Conservation (phyloP, 1,140 invertebrate genomes). For the Conus ventricosus region DNA sequence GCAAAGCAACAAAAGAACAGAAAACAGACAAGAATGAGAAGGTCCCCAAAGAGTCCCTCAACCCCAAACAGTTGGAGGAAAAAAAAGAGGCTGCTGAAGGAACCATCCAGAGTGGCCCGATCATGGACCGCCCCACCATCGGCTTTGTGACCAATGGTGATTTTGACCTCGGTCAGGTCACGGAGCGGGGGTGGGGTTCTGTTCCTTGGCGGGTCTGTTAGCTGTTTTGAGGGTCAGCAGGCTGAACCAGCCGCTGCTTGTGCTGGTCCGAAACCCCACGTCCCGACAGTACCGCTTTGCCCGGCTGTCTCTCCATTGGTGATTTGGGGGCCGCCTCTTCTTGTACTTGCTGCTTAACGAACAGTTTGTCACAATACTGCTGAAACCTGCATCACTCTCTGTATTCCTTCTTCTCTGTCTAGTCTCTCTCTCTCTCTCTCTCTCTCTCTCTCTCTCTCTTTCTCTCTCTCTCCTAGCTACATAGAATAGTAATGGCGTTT, state of each 20-base stretch:
- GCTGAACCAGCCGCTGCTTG: slow-evolving; percentile 32
- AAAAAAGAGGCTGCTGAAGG: background rate
- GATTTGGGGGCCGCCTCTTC: background rate
- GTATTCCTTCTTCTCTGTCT: too few species aligned
- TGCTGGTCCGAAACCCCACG: slow-evolving; percentile 58
- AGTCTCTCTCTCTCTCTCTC: too few species aligned
- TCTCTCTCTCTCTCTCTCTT: too few species aligned
- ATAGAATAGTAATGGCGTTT: too few species aligned
- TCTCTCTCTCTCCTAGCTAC: too few species aligned
- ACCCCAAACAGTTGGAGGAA: background rate
- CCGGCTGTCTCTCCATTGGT: slow-evolving; percentile 35
- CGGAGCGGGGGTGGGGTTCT: slow-evolving; percentile 64
- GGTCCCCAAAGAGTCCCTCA: background rate
- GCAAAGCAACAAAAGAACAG: background rate
- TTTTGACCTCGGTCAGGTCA: slow-evolving; percentile 79
- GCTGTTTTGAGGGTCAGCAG: slow-evolving; percentile 31
- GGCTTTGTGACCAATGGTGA: slow-evolving; percentile 84
- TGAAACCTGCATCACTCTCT: too few species aligned
- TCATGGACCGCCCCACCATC: slow-evolving; percentile 78
- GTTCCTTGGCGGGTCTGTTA: slow-evolving; percentile 50
- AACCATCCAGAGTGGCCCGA: slow-evolving; percentile 33
- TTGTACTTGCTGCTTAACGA: too few species aligned
- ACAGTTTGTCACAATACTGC: too few species aligned
- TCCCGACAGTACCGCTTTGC: slow-evolving; percentile 70
- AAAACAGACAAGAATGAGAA: background rate